Base-by-base conservation (phyloP, 2,797 vertebrate genomes). In the Pampus argenteus region DNA sequence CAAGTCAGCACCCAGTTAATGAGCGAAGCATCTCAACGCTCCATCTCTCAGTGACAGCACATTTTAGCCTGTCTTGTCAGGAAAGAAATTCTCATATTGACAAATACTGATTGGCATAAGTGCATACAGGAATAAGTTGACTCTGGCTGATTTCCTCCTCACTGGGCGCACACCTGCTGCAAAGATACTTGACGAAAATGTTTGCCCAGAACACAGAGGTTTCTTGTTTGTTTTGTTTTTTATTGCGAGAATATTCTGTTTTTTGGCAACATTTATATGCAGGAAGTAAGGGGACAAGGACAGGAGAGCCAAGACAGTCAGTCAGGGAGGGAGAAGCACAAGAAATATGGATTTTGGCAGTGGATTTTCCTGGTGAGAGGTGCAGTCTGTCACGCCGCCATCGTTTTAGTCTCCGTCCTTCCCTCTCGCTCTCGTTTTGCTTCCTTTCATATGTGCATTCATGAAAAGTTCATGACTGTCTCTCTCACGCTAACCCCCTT, bases 381-480 rank as follows among this genome's bases (percentile, higher is more conserved):
- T 49, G 71, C 69, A 66, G 59, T 86, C 82, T 84, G 86, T 84
- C 72, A 34, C 61, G 55, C 60, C 77, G 68, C 50, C 54, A 2
- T 74, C 77, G 72, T 51, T 74, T 74, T 42, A 45, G 44, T 31
- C 40, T 29, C 55, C 13, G 40, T 23, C 52, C 50, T 38, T 15
- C 54, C 14, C 31, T 14, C 26, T 23, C 50, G 31, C 31, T 25
- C 34, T 56, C 20, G 13, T 60, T 73, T 78, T 52, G 31, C 36
- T 51, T 71, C 65, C 68, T 76, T 64, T 81, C 74, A 54, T 76
- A 59, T 44, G 76, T 72, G 64, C 58, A 76, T 84, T 86, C 80
- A 86, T 86, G 71, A 85, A 88, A 85, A 84, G 84, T 88, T 89
- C 77, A 85, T 86, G 81, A 78, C 71, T 4, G 28, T 71, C 70